Base-by-base conservation (phyloP, 2,888 invertebrate genomes). In the Drosophila nr. fundita region DNA sequence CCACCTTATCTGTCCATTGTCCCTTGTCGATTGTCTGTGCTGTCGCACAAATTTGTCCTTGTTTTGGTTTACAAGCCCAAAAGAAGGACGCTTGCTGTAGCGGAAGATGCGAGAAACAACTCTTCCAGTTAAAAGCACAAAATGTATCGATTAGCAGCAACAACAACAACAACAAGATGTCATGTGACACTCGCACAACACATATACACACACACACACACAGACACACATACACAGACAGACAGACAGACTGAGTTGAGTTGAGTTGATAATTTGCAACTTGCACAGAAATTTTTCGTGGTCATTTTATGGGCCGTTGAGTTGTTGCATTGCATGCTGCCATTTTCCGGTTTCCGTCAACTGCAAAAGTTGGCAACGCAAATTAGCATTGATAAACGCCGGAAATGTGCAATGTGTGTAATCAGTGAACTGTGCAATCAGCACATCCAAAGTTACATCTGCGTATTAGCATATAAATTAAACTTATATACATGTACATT, bases 11-110 rank as follows among this genome's bases (percentile, higher is more conserved):
- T 15, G 58, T 58, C 32, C 30, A 18, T 18, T 65, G 66, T 63
- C 27, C 38, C 15, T 40, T 27, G 54, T 55, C 18, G 18, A 30
- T 58, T 68, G 78, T 68, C 45, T 74, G 70, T 71, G 57, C 76
- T 66, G 62, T 73, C 74, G 73, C 69, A 78, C 76, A 76, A 86
- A 88, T 88, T 85, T 88, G 84, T 84, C 76, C 80, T 77, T 86
- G 84, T 86, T 87, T 83, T 83, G 83, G 89, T 81, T 86, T 81
- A 87, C 87, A 88, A 76, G 78, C 67, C 67, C 73, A 78, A 80
- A 76, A 60, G 52, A 73, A 50, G 57, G 57, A 24, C 38, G 13
- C 2, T 42, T 54, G 32, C 49, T 27, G 60, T 15, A 18, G 29
- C 45, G 50, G 42, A 15, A 29, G 34, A 42, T 40, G 21, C 11